phyloP scores from a whole-genome alignment of 64 coral and sea anemone species.

The Montipora capricornis region DNA sequence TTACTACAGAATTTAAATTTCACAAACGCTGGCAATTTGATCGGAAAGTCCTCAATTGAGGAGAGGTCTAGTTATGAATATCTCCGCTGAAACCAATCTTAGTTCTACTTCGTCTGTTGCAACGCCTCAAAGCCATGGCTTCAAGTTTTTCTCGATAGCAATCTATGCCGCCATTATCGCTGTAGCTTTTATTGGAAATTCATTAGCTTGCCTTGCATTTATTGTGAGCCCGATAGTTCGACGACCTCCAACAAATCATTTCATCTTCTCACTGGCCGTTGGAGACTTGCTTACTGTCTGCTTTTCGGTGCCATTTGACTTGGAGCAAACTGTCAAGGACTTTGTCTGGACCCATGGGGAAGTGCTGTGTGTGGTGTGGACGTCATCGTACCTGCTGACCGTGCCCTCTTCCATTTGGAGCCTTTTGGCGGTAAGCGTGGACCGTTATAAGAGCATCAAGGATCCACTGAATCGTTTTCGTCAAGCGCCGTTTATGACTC shows the following conservation, averaged over 20 bases:
- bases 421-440: slow-evolving; percentile 89
- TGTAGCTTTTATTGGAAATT: slow-evolving; percentile 33
- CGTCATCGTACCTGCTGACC: slow-evolving; percentile 77
- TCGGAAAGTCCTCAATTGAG: not conserved
- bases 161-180: slow-evolving; percentile 24
- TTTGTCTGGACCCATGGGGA: slow-evolving; percentile 74
- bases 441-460: slow-evolving; percentile 81
- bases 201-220: slow-evolving; percentile 55
- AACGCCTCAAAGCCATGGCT: not conserved
- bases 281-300: slow-evolving; percentile 51
- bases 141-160: slow-evolving; percentile 5
- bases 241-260: slow-evolving; percentile 59
- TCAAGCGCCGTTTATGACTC: slow-evolving; percentile 82
- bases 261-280: slow-evolving; percentile 62
- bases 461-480: slow-evolving; percentile 85
- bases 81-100: not conserved
- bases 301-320: slow-evolving; percentile 74
- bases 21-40: not conserved
- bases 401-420: slow-evolving; percentile 89
- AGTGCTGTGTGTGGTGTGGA: slow-evolving; percentile 71
- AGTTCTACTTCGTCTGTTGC: not conserved
- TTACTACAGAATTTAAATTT: not conserved
- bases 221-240: slow-evolving; percentile 29
- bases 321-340: slow-evolving; percentile 71
- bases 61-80: not conserved